Conservation (phyloP, 2,113 vertebrate species). For the Petroica traversi region DNA sequence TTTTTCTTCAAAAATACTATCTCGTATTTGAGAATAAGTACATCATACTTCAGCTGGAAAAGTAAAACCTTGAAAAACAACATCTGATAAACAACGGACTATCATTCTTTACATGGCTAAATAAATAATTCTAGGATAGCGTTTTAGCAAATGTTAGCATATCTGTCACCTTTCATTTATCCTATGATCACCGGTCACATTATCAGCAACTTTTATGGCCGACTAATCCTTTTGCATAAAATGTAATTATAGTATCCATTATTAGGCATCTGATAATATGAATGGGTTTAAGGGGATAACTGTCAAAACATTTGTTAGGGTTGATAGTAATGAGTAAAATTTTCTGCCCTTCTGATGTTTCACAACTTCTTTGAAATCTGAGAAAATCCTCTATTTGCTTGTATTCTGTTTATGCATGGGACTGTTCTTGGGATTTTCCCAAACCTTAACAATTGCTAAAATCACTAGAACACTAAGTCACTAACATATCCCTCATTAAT, state of each 20-base stretch:
- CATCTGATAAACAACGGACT: neutral
- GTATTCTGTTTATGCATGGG: neutral
- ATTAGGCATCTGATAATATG: neutral
- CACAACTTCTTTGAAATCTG: neutral
- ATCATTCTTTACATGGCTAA: neutral
- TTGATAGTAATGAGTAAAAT: neutral
- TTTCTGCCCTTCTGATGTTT: neutral
- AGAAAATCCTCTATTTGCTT: neutral
- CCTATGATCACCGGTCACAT: neutral
- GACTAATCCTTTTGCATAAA: neutral
- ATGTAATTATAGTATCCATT: neutral
- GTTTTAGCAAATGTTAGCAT: neutral
- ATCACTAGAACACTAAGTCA: neutral
- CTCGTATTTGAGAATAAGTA: neutral
- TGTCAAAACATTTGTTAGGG: neutral
- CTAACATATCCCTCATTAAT: neutral
- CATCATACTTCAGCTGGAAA: neutral
- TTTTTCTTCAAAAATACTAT: neutral
- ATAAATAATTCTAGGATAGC: neutral
- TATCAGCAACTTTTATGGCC: neutral
- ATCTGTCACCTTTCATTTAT: neutral
- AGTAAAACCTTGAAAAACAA: neutral
- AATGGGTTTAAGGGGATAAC: neutral
- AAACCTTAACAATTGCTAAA: neutral
- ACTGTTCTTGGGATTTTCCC: neutral